These are phyloP conservation scores for Leptodactylus fuscus DNA, from an alignment of 2,113 vertebrate genomes.

Conservation along the genomic window DNA sequence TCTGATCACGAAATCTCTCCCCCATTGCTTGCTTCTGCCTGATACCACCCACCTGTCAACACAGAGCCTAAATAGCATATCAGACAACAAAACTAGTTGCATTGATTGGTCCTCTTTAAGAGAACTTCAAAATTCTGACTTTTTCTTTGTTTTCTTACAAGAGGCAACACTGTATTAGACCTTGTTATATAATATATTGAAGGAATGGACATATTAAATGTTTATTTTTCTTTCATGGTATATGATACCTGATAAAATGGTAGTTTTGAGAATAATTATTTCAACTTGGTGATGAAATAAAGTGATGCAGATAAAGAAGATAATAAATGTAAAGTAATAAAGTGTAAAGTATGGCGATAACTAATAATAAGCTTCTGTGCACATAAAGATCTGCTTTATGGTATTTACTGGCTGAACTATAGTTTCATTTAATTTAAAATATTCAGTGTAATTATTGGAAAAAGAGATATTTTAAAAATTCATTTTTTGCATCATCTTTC, in stretches of 20 bases:
- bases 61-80: no score
- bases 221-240: background rate
- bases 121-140: no score
- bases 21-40: no score
- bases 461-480: background rate
- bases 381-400: background rate
- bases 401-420: background rate
- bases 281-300: no score
- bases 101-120: no score
- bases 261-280: background rate
- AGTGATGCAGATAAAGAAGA: background rate
- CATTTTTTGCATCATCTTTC: constrained; percentile 8
- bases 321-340: background rate
- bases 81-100: no score
- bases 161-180: no score
- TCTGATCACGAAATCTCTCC: no score
- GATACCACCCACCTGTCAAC: no score
- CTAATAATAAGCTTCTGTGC: background rate
- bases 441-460: background rate
- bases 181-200: no score
- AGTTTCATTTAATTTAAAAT: background rate
- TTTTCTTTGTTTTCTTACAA: no score
- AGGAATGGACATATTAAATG: no score
- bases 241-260: background rate
- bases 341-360: background rate